These are phyloP conservation scores for Gulo gulo DNA, from an alignment of 2,113 vertebrate genomes.

Conservation along the genomic window DNA sequence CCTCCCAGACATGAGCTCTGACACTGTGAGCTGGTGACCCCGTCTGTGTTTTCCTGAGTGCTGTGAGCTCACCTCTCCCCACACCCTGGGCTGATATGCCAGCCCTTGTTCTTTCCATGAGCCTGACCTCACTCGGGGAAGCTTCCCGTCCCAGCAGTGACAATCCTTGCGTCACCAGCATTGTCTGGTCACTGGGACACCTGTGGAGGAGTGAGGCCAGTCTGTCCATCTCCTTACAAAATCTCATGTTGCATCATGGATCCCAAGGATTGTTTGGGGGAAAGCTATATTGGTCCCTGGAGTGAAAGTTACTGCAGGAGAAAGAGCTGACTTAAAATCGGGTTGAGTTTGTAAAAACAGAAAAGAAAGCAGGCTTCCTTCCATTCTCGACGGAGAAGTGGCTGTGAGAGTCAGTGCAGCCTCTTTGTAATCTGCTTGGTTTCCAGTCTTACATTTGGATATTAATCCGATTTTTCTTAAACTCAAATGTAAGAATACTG, in stretches of 20 bases:
- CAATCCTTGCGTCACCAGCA: not conserved
- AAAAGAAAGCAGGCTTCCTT: not conserved
- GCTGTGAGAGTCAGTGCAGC: accelerated
- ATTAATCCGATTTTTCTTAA: not conserved
- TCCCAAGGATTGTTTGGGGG: not conserved
- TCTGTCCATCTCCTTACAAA: not conserved
- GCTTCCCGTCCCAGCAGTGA: not conserved
- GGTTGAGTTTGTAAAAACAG: too few species aligned
- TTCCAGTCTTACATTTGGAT: not conserved
- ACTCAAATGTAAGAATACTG: not conserved
- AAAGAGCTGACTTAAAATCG: not conserved
- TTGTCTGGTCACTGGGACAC: not conserved
- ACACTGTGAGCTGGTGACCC: accelerated
- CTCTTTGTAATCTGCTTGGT: not conserved
- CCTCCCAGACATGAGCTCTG: not conserved
- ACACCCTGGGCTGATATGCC: not conserved
- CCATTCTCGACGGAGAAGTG: not conserved
- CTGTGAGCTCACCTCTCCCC: too few species aligned
- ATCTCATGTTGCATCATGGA: not conserved
- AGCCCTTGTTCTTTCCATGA: not conserved
- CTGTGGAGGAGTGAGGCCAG: not conserved
- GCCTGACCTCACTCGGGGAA: accelerated
- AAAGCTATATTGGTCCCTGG: not conserved
- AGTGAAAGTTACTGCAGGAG: too few species aligned
- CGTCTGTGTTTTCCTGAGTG: accelerated